Evolutionary conservation across 2,797 vertebrate genomes (phyloP), one percentile per base, ranked within the genome.

Genomic region (Buceros bicornis): DNA sequence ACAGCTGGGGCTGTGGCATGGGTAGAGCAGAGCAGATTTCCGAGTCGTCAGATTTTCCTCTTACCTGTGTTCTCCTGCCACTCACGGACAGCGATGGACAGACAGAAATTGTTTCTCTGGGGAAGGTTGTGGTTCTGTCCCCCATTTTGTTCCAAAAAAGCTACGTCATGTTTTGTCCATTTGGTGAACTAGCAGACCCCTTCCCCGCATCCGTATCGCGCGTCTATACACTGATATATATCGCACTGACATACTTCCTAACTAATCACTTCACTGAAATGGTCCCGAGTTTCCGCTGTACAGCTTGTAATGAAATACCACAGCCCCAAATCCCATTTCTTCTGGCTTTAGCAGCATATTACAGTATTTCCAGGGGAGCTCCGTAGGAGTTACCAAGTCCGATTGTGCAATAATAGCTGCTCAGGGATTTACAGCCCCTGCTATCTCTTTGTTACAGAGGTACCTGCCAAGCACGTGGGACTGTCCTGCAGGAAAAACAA

Each of bases 401-500:
- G 90, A 79, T 56, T 37, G 80, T 48, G 42, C 71, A 90, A 7
- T 66, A 82, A 95, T 16, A 53, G 73, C n/a, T 70, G 78, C 15
- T 70, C 51, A 65, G 90, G 77, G 92, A 94, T 89, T 96, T 90
- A 79, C 62, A 92, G 17, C 77, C 74, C 61, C 77, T 84, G 83
- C 51, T 94, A 84, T 92, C 95, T 84, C 70, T 51, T 78, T 92
- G 56, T 66, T 82, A 48, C 56, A 77, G 79, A 90, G 40, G 43
- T 80, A 69, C 45, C 73, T 90, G 92, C 77, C 88, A 96, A 92
- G 61, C 31, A 26, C 2, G 7, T 16, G 58, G 87, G 70, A 61
- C 86, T 82, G 82, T 66, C 73, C 91, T 87, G 89, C 93, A 92
- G 90, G 86, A 90, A 92, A 92, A 94, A 90, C 74, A 77, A 92